Evolutionary conservation across 1,140 invertebrate genomes (phyloP).

Genomic region (Atta texana): DNA sequence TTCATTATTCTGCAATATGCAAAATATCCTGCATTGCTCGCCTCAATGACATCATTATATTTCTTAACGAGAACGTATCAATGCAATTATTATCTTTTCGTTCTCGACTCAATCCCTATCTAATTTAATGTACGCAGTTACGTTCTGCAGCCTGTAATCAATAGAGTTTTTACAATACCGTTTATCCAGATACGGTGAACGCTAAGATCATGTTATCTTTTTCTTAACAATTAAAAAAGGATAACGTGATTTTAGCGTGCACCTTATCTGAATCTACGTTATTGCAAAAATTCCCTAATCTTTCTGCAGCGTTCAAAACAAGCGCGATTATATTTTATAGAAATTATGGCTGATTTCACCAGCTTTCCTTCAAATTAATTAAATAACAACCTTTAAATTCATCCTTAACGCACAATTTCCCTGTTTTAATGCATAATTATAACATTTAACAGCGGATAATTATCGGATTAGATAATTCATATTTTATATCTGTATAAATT

Average conservation of each 20-base stretch:
- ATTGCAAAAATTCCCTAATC: no score
- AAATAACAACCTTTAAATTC: not conserved
- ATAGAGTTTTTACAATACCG: no score
- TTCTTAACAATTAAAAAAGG: no score
- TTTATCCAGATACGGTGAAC: no score
- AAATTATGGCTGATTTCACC: conserved; percentile 8
- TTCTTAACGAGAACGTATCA: conserved; percentile 93
- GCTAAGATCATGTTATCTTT: no score
- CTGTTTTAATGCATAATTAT: not conserved
- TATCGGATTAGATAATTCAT: not conserved
- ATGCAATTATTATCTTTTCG: conserved; percentile 92
- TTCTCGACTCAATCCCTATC: conserved; percentile 90
- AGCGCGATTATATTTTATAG: not conserved
- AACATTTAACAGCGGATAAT: not conserved
- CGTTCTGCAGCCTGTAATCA: conserved; percentile 14
- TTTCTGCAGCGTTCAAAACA: not conserved
- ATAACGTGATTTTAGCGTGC: no score
- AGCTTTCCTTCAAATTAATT: conserved; percentile 32
- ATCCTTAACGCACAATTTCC: not conserved
- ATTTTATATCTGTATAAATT: not conserved
- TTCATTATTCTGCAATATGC: conserved; percentile 1
- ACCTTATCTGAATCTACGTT: no score
- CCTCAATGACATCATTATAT: conserved; percentile 93
- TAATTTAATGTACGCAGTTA: not conserved
- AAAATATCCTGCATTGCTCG: conserved; percentile 88